phyloP scores from a whole-genome alignment of 1,140 invertebrate species.

The Magallana angulata region DNA sequence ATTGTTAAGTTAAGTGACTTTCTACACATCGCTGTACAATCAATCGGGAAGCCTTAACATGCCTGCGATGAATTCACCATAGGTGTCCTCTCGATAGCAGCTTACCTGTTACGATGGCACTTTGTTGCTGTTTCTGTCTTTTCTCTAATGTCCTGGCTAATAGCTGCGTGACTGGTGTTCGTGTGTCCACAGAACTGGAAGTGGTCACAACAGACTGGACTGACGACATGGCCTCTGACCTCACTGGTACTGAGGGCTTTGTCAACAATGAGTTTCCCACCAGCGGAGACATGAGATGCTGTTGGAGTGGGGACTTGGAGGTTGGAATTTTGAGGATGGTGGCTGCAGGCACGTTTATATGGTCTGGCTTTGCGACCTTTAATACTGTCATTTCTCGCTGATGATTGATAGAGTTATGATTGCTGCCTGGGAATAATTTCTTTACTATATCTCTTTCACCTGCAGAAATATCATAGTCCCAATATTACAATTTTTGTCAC shows the following conservation, averaged over 20 bases:
- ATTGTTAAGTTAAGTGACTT: no score
- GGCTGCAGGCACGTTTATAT: slow-evolving; percentile 58
- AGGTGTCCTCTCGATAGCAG: neutral
- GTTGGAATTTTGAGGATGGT: slow-evolving; percentile 22
- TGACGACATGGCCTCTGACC: neutral
- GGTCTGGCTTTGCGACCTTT: slow-evolving; percentile 61
- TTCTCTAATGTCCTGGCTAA: slow-evolving; percentile 41
- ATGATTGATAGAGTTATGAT: neutral
- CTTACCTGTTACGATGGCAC: slow-evolving; percentile 21
- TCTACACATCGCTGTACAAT: no score
- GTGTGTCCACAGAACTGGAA: slow-evolving; percentile 1
- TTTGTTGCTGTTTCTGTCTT: slow-evolving; percentile 32
- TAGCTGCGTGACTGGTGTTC: slow-evolving; percentile 41
- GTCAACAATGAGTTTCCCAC: neutral
- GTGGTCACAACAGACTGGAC: neutral
- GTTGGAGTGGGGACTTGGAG: slow-evolving; percentile 8
- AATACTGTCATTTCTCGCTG: slow-evolving; percentile 49
- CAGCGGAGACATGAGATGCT: slow-evolving; percentile 2
- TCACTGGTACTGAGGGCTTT: neutral
- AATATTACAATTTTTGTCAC: no score
- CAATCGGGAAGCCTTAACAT: no score
- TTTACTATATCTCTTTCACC: slow-evolving; percentile 16
- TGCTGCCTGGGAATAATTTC: slow-evolving; percentile 1
- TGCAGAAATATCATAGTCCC: neutral
- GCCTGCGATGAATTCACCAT: no score